These are phyloP conservation scores for Dufourea novaeangliae DNA, from an alignment of 1,140 invertebrate genomes.

Conservation along the genomic window DNA sequence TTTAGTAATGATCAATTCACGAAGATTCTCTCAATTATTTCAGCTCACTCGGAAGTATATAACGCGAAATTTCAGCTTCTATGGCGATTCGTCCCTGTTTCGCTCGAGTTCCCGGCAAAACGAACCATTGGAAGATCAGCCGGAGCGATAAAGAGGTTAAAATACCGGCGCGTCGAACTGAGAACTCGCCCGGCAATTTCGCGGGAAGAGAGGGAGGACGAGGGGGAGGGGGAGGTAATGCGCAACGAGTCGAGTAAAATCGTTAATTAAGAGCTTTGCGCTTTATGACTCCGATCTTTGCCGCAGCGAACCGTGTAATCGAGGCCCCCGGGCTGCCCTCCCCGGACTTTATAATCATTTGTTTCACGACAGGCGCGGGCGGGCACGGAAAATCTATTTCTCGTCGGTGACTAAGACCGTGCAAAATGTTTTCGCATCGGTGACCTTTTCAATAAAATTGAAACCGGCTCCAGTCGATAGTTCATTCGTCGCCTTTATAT, in stretches of 20 bases:
- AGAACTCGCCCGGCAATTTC: conserved; percentile 56
- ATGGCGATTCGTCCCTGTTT: not conserved
- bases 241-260: conserved; percentile 54
- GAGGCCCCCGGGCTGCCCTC: not conserved
- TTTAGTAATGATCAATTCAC: not conserved
- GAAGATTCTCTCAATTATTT: not conserved
- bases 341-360: not conserved
- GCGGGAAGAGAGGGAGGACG: conserved; percentile 2
- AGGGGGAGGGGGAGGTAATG: conserved; percentile 33
- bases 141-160: conserved; percentile 50
- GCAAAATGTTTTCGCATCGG: not conserved
- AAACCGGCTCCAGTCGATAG: not conserved
- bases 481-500: too few species aligned
- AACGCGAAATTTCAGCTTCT: not conserved
- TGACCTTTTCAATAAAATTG: conserved; percentile 4
- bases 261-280: conserved; percentile 56
- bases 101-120: not conserved
- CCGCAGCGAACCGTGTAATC: not conserved
- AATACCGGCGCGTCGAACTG: conserved; percentile 49
- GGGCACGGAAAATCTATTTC: not conserved
- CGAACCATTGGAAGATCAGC: conserved; percentile 38
- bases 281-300: conserved; percentile 36
- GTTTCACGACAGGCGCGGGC: not conserved
- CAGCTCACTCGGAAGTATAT: not conserved
- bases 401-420: not conserved